Evolutionary conservation across 1,140 invertebrate genomes (phyloP), one percentile per base, ranked within the genome.

Genomic region (Trichomalopsis sarcophagae): DNA sequence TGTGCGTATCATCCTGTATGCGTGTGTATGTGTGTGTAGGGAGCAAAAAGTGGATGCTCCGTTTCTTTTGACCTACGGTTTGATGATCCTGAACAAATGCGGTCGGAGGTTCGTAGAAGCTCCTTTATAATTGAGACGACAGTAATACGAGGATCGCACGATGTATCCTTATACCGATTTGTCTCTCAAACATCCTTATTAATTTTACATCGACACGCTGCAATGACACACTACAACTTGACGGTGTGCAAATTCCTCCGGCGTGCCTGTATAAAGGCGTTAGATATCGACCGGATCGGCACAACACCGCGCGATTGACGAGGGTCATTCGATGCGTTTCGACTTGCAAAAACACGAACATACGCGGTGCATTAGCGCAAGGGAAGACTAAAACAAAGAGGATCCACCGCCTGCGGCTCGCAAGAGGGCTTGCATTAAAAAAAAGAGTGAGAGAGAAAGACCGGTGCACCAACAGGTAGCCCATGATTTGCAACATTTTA

Each of bases 401-500:
- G 9, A 62, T 62, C 55, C 40, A 44, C n/a, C 23, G 40, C n/a
- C 33, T 30, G 66, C 30, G 21, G 55, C 23, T 30, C 68, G 27
- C 27, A 30, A 68, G 80, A 82, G n/a, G 44, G 69, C 68, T n/a
- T 62, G 68, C 68, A 30, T 33, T 71, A 30, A 30, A 71, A 71
- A 36, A n/a, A 23, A 69, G 23, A 55, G 44, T 27, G n/a, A 30
- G 36, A 77, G 10, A 78, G 78, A 44, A 17, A 66, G 21, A 69
- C 33, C 27, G 36, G 27, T 27, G 23, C 75, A 77, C 62, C 86
- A 87, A 90, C 91, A 92, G 92, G 92, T 92, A 92, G 91, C 89
- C 90, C 89, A 90, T 92, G 92, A 92, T 92, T 92, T 92, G 92
- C 92, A 93, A 90, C 86, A 93, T 93, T 92, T 92, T 91, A 91